These are phyloP conservation scores for Catocala sponsa DNA, from an alignment of 2,888 invertebrate species.

Conservation along the genomic window DNA sequence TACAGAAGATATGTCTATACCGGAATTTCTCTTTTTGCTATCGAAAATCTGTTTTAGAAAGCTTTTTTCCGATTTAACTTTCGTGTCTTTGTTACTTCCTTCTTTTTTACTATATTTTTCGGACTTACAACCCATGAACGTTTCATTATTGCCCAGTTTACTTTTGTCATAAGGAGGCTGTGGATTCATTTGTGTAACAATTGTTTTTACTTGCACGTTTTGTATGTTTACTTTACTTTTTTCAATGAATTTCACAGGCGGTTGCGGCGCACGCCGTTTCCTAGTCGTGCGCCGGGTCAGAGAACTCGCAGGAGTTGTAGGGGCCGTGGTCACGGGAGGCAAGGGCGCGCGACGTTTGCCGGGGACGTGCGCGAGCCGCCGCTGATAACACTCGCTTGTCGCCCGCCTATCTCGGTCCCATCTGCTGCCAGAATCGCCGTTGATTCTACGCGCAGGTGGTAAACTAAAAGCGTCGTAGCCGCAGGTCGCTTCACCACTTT, in stretches of 20 bases:
- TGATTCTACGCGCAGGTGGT: constrained; percentile 61
- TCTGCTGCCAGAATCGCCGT: constrained; percentile 49
- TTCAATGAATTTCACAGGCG: constrained; percentile 68
- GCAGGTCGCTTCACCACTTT: constrained; percentile 61
- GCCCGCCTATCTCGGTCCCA: constrained; percentile 84
- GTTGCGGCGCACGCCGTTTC: constrained; percentile 88
- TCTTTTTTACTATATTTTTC: constrained; percentile 71
- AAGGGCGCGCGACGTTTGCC: constrained; percentile 92
- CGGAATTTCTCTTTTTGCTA: constrained; percentile 75
- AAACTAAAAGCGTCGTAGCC: constrained; percentile 79
- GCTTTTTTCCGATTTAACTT: constrained; percentile 83
- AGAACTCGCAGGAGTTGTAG: constrained; percentile 68
- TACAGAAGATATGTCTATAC: constrained; percentile 72
- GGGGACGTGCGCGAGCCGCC: constrained; percentile 91
- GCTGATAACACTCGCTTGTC: constrained; percentile 89
- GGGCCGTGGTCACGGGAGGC: constrained; percentile 86
- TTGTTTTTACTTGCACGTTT: constrained; percentile 21
- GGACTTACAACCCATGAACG: constrained; percentile 57
- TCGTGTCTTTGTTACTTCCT: constrained; percentile 60
- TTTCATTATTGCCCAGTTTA: constrained; percentile 37
- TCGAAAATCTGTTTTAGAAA: constrained; percentile 86
- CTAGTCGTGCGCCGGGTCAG: constrained; percentile 58
- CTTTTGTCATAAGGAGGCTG: constrained; percentile 38
- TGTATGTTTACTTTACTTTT: constrained; percentile 55
- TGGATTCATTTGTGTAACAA: constrained; percentile 57